Evolutionary conservation across 2,797 vertebrate species (phyloP).

Genomic region (Myotis vivesi): DNA sequence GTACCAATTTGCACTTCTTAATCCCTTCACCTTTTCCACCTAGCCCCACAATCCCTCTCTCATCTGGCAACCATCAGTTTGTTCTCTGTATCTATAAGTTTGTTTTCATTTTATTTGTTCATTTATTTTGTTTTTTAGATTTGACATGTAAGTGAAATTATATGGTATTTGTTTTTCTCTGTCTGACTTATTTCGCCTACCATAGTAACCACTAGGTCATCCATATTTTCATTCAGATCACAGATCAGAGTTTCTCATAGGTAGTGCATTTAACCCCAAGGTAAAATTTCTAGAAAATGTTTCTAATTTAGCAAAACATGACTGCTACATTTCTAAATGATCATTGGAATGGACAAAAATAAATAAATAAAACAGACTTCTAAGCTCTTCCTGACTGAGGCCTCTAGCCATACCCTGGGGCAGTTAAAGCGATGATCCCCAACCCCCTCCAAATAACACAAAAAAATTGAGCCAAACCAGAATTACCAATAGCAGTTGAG

Average conservation of each 20-base stretch:
- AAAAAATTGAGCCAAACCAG: background rate
- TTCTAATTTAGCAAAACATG: slow-evolving; percentile 12
- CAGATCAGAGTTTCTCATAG: background rate
- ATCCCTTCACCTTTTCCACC: background rate
- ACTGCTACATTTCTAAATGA: slow-evolving; percentile 15
- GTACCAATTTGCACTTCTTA: background rate
- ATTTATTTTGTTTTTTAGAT: background rate
- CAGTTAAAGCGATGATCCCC: background rate
- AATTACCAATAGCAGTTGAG: background rate
- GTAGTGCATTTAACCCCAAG: slow-evolving; percentile 1
- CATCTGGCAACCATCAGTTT: background rate
- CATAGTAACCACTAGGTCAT: background rate
- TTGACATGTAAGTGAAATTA: background rate
- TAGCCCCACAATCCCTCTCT: background rate
- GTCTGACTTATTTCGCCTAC: background rate
- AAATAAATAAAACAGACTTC: background rate
- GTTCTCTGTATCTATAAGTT: background rate
- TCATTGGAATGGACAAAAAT: background rate
- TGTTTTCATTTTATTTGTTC: background rate
- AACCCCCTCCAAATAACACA: background rate
- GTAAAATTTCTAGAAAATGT: slow-evolving; percentile 4
- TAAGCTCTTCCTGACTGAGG: background rate
- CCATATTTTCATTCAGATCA: slow-evolving; percentile 12
- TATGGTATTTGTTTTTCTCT: background rate
- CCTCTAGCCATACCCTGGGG: background rate